These are phyloP conservation scores for Sciurus vulgaris DNA, from an alignment of 2,797 vertebrate genomes.

Conservation along the genomic window DNA sequence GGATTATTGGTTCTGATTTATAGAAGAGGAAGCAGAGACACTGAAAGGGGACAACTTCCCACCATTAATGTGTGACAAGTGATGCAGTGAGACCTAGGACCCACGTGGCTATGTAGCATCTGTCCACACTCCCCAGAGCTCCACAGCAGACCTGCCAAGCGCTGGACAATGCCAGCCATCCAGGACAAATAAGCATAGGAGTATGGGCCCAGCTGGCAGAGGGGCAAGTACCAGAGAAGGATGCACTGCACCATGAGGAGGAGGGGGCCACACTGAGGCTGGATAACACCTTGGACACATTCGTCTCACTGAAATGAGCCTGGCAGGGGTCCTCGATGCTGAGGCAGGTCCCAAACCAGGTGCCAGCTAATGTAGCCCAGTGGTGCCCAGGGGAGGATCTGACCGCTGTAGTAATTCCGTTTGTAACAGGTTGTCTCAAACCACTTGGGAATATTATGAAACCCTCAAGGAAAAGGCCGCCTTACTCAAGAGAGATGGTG, in stretches of 20 bases:
- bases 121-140: background rate
- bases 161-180: background rate
- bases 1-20: background rate
- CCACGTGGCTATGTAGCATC: background rate
- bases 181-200: background rate
- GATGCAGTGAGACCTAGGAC: background rate
- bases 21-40: background rate
- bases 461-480: background rate
- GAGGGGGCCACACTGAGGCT: background rate
- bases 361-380: background rate
- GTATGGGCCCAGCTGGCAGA: background rate
- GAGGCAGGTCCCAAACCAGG: background rate
- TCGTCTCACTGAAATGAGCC: background rate
- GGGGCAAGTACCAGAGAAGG: background rate
- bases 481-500: background rate
- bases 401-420: background rate
- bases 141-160: background rate
- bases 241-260: background rate
- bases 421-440: background rate
- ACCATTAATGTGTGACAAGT: background rate
- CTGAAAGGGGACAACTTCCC: background rate
- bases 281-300: background rate
- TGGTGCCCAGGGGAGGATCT: background rate
- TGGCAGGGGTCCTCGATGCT: no score
- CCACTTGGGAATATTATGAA: background rate